Evolutionary conservation across 2,888 invertebrate genomes (phyloP), one percentile per base, ranked within the genome.

Genomic region (Andrena flavipes): DNA sequence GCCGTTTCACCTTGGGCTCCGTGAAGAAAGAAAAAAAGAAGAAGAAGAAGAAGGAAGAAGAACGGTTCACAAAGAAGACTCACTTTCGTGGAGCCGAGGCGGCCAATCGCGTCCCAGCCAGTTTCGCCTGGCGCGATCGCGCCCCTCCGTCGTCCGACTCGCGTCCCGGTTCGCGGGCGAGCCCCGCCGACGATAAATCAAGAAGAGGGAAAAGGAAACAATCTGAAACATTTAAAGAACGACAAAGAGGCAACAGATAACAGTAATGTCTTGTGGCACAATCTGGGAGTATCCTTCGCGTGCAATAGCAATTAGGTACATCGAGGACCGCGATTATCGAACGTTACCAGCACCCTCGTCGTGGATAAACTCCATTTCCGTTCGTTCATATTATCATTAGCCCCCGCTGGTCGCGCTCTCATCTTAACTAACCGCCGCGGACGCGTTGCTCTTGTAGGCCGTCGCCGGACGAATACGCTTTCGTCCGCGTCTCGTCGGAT

Each of bases 181-280:
- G 63, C 78, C 84, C 73, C 73, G 70, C 35, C 2, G 60, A 26
- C 63, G 29, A 48, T 54, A 54, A 80, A 75, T 62, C 13, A 49
- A 60, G 80, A 71, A 59, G 59, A 69, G 62, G n/a, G 10, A 51
- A 56, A 16, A 42, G 29, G 26, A 23, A 59, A 80, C 79, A 84
- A 86, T 74, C 59, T 75, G 82, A 84, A 85, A 86, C 62, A 75
- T 69, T 48, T 72, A 67, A 87, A 84, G 85, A 87, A 87, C 82
- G 86, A 88, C 76, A 85, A 89, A 90, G 86, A 90, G 88, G 86
- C 85, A 91, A 91, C 91, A 91, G 89, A 90, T 91, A 92, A 92
- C 89, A 90, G 87, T 91, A 87, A 88, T 88, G 87, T 91, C 89
- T 89, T 88, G 90, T 91, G 90, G 90, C 91, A 91, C 89, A 89